Conservation (phyloP, 2,113 vertebrate species). For the Morone saxatilis region DNA sequence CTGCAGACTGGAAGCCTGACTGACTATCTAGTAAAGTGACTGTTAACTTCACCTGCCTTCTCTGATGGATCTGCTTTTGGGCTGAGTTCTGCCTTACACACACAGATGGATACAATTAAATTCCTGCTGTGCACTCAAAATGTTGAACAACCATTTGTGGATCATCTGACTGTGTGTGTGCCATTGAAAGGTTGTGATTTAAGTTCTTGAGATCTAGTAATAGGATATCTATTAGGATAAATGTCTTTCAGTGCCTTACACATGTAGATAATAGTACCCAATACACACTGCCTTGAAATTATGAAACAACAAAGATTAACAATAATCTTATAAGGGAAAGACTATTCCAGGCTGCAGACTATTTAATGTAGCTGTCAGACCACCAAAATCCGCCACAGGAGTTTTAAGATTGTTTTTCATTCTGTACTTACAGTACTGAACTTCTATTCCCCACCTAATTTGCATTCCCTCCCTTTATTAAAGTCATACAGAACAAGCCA, state of each 20-base stretch:
- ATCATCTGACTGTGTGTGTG: not conserved
- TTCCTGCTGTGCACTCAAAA: slow-evolving; percentile 12
- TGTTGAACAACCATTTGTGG: slow-evolving; percentile 10
- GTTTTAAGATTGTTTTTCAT: not conserved
- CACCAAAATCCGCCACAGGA: not conserved
- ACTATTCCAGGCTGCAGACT: not conserved
- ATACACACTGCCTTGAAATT: not conserved
- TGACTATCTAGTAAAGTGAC: slow-evolving; percentile 12
- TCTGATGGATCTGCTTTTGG: slow-evolving; percentile 25
- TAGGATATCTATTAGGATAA: not conserved
- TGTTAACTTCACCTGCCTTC: slow-evolving; percentile 9
- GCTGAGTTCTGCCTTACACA: slow-evolving; percentile 15
- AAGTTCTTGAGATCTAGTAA: not conserved
- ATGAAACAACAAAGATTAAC: not conserved
- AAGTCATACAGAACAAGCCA: not conserved
- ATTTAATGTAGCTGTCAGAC: slow-evolving; percentile 15
- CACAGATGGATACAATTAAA: slow-evolving; percentile 28
- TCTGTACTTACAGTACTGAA: not conserved
- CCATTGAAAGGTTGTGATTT: not conserved
- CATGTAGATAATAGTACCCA: not conserved
- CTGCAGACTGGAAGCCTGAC: slow-evolving; percentile 22
- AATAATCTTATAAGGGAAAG: not conserved
- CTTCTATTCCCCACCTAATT: not conserved
- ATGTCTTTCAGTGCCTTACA: not conserved
- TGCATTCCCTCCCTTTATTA: not conserved